phyloP scores from a whole-genome alignment of 2,888 invertebrate species.

The Scrobipalpa atriplicella region DNA sequence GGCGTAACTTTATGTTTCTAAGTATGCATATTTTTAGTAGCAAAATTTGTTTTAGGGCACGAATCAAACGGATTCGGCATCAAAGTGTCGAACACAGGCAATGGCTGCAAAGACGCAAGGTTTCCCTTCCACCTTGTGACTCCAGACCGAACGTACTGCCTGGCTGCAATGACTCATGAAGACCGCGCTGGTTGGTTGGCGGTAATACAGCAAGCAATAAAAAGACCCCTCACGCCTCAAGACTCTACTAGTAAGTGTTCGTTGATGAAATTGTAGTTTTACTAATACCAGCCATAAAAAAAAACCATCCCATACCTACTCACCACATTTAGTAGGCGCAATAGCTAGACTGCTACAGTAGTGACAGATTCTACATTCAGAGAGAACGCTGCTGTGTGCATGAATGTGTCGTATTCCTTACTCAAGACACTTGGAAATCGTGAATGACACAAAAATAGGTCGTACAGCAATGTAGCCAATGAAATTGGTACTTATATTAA shows the following conservation, averaged over 20 bases:
- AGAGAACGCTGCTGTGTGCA: too few relatives aligned
- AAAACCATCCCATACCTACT: too few relatives aligned
- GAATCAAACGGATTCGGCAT: constrained; percentile 89
- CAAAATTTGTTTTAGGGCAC: constrained; percentile 80
- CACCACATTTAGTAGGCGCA: too few relatives aligned
- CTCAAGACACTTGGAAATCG: too few relatives aligned
- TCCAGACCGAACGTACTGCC: constrained; percentile 89
- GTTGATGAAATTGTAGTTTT: background rate
- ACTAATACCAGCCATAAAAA: too few relatives aligned
- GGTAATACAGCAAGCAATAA: constrained; percentile 88
- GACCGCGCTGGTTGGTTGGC: constrained; percentile 92
- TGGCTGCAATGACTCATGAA: constrained; percentile 89
- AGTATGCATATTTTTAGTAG: background rate
- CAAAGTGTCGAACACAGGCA: constrained; percentile 80
- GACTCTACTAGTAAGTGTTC: constrained; percentile 86
- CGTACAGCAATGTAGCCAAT: too few relatives aligned
- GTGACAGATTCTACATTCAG: too few relatives aligned
- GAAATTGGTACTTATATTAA: too few relatives aligned
- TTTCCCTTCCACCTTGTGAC: constrained; percentile 92
- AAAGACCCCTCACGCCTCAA: constrained; percentile 89
- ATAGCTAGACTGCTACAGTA: too few relatives aligned
- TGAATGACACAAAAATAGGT: too few relatives aligned
- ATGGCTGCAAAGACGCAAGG: constrained; percentile 87
- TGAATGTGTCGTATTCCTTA: too few relatives aligned
- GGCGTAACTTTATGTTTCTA: too few relatives aligned